Evolutionary conservation across 2,888 invertebrate species (phyloP).

Genomic region (Dyspetes luteomarginatus): DNA sequence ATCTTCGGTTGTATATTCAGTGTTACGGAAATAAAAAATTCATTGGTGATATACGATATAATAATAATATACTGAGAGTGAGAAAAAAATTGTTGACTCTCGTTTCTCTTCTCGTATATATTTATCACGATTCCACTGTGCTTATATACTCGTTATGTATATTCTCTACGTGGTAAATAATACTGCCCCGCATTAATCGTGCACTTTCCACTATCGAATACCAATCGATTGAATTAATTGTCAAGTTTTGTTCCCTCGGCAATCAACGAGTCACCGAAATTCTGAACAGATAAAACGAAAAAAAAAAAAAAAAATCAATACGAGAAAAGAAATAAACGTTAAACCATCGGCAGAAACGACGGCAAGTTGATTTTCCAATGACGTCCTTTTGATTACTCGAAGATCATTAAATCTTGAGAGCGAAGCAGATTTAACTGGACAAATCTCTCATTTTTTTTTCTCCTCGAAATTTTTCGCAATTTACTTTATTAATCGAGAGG

Average conservation of each 20-base stretch:
- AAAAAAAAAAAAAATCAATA: constrained; percentile 26
- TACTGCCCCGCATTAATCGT: constrained; percentile 63
- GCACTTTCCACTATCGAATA: constrained; percentile 64
- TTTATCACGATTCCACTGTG: constrained; percentile 69
- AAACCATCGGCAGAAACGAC: constrained; percentile 68
- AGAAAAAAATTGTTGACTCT: constrained; percentile 39
- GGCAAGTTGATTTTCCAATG: constrained; percentile 32
- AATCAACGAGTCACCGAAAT: constrained; percentile 13
- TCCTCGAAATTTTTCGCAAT: background rate
- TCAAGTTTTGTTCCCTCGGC: constrained; percentile 31
- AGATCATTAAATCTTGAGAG: background rate
- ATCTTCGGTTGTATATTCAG: constrained; percentile 61
- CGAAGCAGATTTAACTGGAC: constrained; percentile 2
- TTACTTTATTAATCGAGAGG: background rate
- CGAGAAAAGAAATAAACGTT: constrained; percentile 19
- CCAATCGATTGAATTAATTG: constrained; percentile 44
- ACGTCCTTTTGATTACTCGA: background rate
- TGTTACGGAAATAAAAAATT: constrained; percentile 47
- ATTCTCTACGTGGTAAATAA: constrained; percentile 64
- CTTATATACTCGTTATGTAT: constrained; percentile 71
- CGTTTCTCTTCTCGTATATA: constrained; percentile 59
- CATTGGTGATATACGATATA: constrained; percentile 47
- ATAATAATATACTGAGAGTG: constrained; percentile 25
- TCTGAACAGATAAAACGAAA: constrained; percentile 23
- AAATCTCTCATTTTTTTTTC: background rate